Conservation (phyloP, 2,888 invertebrate genomes). For the Cryptosula pallasiana region DNA sequence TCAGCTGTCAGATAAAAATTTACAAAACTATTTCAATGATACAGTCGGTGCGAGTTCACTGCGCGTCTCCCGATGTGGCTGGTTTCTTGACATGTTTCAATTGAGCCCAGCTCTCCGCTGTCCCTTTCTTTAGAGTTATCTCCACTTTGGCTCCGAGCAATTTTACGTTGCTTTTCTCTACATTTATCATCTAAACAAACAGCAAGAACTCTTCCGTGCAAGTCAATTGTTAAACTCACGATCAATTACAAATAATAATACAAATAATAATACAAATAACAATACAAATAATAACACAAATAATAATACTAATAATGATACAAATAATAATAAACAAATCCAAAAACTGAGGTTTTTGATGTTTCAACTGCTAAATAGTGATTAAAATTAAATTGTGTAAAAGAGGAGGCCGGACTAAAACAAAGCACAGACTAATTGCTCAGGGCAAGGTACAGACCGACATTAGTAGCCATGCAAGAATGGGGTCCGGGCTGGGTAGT, state of each 20-base stretch:
- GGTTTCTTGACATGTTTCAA: constrained; percentile 53
- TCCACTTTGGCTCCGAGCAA: constrained; percentile 88
- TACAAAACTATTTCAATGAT: too few species aligned
- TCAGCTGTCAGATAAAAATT: too few species aligned
- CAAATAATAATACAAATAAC: too few species aligned
- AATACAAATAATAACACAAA: too few species aligned
- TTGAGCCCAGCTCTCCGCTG: constrained; percentile 74
- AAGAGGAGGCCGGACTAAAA: not conserved
- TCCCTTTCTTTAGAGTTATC: constrained; percentile 80
- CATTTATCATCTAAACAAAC: constrained; percentile 66
- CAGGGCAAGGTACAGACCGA: too few species aligned
- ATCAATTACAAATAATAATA: too few species aligned
- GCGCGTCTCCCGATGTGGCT: not conserved
- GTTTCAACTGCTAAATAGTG: not conserved
- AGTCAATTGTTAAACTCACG: not conserved
- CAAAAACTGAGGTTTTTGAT: not conserved
- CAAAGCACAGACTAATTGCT: too few species aligned
- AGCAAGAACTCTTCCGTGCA: not conserved
- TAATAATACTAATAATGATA: too few species aligned
- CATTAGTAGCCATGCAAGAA: too few species aligned
- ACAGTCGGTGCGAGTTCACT: too few species aligned
- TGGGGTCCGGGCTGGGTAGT: too few species aligned
- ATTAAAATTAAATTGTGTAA: not conserved
- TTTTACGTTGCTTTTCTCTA: constrained; percentile 66
- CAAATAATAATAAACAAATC: not conserved